Evolutionary conservation across 2,888 invertebrate genomes (phyloP).

Genomic region (Eustalomyia histrio): DNA sequence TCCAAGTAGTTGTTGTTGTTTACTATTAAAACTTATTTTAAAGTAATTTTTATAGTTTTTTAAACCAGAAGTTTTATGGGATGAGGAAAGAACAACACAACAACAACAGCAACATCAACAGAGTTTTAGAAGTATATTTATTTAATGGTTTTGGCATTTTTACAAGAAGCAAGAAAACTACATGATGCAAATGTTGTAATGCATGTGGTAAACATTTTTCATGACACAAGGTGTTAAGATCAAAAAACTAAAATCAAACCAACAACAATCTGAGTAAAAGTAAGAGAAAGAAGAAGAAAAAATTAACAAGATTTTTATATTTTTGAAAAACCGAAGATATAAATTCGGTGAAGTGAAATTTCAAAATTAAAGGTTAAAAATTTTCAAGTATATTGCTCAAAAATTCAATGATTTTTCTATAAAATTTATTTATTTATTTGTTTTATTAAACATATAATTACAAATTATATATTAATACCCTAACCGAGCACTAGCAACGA

Average conservation of each 20-base stretch:
- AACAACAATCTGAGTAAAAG: constrained; percentile 3
- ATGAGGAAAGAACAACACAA: not conserved
- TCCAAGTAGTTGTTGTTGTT: constrained; percentile 20
- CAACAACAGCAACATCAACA: too few relatives aligned
- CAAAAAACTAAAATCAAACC: constrained; percentile 42
- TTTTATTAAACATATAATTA: too few relatives aligned
- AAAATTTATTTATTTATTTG: too few relatives aligned
- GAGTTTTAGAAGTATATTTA: not conserved
- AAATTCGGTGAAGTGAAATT: constrained; percentile 6
- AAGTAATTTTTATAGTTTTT: constrained; percentile 22
- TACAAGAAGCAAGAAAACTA: constrained; percentile 57
- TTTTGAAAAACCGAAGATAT: constrained; percentile 1
- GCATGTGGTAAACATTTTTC: constrained; percentile 66
- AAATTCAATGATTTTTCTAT: too few relatives aligned
- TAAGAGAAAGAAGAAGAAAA: constrained; percentile 1
- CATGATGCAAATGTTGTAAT: constrained; percentile 67
- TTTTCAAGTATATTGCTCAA: too few relatives aligned
- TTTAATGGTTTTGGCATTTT: constrained; percentile 50
- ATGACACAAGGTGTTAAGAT: constrained; percentile 62
- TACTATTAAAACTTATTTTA: constrained; percentile 13
- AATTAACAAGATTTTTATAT: constrained; percentile 18
- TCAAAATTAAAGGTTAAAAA: too few relatives aligned
- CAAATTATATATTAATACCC: too few relatives aligned
- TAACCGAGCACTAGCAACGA: too few relatives aligned
- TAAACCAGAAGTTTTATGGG: not conserved